Percentiles rank a stretch among this genome's conserved stretches.
Evolutionary conservation across 2,113 vertebrate species (phyloP).

Genomic region (Sphaerodactylus townsendi): DNA sequence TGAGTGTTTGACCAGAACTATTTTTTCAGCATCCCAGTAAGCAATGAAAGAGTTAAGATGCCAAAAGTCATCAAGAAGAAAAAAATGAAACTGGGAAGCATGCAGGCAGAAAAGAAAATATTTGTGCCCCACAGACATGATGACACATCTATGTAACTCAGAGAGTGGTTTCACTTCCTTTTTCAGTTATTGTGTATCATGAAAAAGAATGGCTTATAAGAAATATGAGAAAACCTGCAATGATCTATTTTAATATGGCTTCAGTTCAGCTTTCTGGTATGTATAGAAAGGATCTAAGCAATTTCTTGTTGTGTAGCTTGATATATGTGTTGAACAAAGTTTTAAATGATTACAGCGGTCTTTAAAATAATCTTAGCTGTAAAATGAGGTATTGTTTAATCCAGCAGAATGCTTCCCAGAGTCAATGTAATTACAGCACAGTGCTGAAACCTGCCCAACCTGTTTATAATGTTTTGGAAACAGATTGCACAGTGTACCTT

Average conservation of each 20-base stretch:
- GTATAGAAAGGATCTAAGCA: constrained; percentile 13
- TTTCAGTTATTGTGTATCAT: neutral
- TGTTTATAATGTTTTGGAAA: constrained; percentile 38
- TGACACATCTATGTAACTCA: neutral
- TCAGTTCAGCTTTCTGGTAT: neutral
- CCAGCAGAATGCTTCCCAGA: constrained; percentile 44
- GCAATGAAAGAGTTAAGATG: no score
- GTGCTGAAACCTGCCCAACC: constrained; percentile 53
- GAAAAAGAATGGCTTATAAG: neutral
- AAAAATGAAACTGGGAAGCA: neutral
- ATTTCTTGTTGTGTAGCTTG: neutral
- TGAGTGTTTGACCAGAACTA: no score
- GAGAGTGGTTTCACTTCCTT: constrained; percentile 28
- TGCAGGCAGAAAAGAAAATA: neutral
- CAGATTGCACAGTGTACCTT: constrained; percentile 21
- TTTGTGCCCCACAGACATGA: neutral
- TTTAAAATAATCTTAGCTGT: constrained; percentile 34
- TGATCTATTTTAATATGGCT: neutral
- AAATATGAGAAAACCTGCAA: neutral
- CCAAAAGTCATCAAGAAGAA: no score
- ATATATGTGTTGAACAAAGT: constrained; percentile 7
- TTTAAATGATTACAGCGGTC: constrained; percentile 45
- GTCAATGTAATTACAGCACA: constrained; percentile 41
- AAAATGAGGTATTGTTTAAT: constrained; percentile 26
- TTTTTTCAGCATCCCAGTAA: no score